Evolutionary conservation across 2,113 vertebrate genomes (phyloP).

Genomic region (Cynopterus brachyotis): DNA sequence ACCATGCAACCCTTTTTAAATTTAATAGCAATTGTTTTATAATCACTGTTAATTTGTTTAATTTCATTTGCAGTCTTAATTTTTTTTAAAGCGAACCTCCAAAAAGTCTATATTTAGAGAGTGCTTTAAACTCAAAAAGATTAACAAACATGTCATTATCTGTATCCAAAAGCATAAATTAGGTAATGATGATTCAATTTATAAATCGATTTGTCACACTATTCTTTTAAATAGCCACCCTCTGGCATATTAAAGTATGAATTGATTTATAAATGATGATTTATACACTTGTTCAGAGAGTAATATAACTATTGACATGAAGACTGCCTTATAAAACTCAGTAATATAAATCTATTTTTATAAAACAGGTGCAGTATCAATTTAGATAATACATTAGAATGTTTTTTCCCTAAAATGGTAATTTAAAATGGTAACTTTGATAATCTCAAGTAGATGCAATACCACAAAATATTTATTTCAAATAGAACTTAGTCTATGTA

Average conservation of each 20-base stretch:
- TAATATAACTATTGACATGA: constrained; percentile 39
- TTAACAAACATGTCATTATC: not conserved
- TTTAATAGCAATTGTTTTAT: not conserved
- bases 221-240: constrained; percentile 16
- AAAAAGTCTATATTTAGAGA: not conserved
- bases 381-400: not conserved
- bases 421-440: not conserved
- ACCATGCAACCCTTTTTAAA: not conserved
- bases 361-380: constrained; percentile 2
- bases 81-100: not conserved
- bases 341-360: constrained; percentile 30
- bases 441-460: not conserved
- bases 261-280: constrained; percentile 61
- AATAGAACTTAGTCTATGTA: not conserved
- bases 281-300: constrained; percentile 40
- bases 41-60: not conserved
- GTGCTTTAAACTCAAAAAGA: constrained; percentile 1
- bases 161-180: not conserved
- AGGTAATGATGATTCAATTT: constrained; percentile 29
- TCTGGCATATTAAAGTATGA: constrained; percentile 47
- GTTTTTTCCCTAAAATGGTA: not conserved
- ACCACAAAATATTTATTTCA: constrained; percentile 44
- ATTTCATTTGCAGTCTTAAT: not conserved
- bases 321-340: constrained; percentile 18
- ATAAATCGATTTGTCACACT: not conserved